Percentiles rank a stretch among this genome's conserved stretches.
Conservation (phyloP, 2,888 invertebrate genomes). For the Tetheella fluctuosa region DNA sequence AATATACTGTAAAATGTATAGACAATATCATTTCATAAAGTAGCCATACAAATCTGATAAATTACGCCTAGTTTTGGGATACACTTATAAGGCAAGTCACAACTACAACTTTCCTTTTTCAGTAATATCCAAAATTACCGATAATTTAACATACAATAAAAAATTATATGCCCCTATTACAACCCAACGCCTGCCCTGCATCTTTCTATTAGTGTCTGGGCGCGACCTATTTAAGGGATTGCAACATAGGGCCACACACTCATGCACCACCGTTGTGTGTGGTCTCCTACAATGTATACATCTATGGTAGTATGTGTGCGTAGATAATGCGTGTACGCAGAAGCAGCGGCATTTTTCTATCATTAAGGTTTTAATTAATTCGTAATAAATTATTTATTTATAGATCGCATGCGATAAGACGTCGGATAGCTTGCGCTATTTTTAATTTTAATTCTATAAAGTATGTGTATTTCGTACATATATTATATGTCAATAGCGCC, state of each 20-base stretch:
- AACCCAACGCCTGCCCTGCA: slow-evolving; percentile 57
- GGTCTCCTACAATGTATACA: slow-evolving; percentile 20
- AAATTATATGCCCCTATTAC: slow-evolving; percentile 16
- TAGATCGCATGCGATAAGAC: slow-evolving; percentile 2
- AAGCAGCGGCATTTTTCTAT: slow-evolving; percentile 29
- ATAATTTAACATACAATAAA: no score
- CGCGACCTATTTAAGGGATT: slow-evolving; percentile 82
- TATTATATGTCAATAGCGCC: no score
- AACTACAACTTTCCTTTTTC: no score
- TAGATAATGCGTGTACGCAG: slow-evolving; percentile 41
- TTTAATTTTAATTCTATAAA: not conserved
- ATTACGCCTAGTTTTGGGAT: no score
- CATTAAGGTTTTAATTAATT: slow-evolving; percentile 9
- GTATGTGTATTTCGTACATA: no score
- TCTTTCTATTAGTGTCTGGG: slow-evolving; percentile 79
- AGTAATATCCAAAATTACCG: no score
- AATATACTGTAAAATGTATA: no score
- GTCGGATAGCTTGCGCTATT: not conserved
- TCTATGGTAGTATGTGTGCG: slow-evolving; percentile 30
- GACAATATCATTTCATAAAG: no score
- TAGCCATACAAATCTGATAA: no score
- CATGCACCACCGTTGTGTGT: slow-evolving; percentile 26
- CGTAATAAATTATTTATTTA: not conserved
- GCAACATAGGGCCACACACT: slow-evolving; percentile 75
- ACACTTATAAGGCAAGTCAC: no score